These are phyloP conservation scores for Agraylea sexmaculata DNA, from an alignment of 1,140 invertebrate species.

Conservation along the genomic window DNA sequence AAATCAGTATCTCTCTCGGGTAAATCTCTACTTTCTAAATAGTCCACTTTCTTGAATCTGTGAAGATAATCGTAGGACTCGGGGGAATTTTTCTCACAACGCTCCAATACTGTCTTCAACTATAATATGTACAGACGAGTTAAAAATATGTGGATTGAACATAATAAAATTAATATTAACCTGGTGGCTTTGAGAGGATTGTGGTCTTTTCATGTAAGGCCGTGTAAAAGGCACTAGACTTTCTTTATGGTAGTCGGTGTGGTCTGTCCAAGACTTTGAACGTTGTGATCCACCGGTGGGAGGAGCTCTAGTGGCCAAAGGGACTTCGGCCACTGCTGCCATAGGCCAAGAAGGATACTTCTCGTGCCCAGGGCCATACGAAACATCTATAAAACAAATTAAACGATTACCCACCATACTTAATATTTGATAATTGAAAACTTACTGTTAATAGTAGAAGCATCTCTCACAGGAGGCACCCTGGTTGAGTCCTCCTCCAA, in stretches of 20 bases:
- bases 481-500: too few species aligned
- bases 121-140: constrained; percentile 27
- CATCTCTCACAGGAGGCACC: constrained; percentile 51
- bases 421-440: not conserved
- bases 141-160: constrained; percentile 1
- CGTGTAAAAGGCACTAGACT: constrained; percentile 52
- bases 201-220: constrained; percentile 53
- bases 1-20: constrained; percentile 49
- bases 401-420: not conserved
- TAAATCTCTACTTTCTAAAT: constrained; percentile 57
- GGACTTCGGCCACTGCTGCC: constrained; percentile 37
- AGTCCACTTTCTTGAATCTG: constrained; percentile 49
- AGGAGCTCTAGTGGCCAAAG: constrained; percentile 38
- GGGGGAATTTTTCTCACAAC: constrained; percentile 56
- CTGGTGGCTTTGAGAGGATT: constrained; percentile 53
- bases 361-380: constrained; percentile 64
- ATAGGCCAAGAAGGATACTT: constrained; percentile 73
- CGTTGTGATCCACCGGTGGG: constrained; percentile 44
- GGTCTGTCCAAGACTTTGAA: constrained; percentile 63
- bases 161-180: constrained; percentile 26
- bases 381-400: constrained; percentile 31
- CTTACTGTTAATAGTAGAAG: constrained; percentile 46
- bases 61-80: constrained; percentile 47
- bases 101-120: constrained; percentile 64
- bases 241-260: constrained; percentile 64